Evolutionary conservation across 2,888 invertebrate species (phyloP).

Genomic region (Spodoptera exigua): DNA sequence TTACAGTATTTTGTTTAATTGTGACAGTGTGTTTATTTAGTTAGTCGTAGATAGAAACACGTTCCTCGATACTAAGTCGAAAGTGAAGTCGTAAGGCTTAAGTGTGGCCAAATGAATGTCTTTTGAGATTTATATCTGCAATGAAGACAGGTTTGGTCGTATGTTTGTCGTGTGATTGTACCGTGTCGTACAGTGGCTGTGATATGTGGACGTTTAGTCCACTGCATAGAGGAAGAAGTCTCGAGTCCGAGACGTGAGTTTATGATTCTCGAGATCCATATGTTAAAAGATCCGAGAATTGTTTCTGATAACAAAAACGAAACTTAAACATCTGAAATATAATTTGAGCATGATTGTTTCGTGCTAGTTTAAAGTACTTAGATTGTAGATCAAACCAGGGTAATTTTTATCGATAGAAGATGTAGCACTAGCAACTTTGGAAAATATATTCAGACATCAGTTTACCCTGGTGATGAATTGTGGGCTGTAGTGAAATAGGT

Average conservation of each 20-base stretch:
- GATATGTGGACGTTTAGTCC: slow-evolving; percentile 67
- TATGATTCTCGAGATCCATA: slow-evolving; percentile 70
- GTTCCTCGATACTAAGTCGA: slow-evolving; percentile 55
- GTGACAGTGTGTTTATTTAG: slow-evolving; percentile 56
- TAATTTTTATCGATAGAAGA: neutral
- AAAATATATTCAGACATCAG: neutral
- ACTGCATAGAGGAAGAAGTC: slow-evolving; percentile 54
- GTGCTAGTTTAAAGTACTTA: slow-evolving; percentile 27
- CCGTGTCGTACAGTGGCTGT: slow-evolving; percentile 82
- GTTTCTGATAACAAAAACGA: slow-evolving; percentile 28
- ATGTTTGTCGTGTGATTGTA: slow-evolving; percentile 60
- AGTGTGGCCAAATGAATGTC: slow-evolving; percentile 31
- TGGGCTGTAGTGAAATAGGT: slow-evolving; percentile 14
- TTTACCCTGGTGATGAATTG: slow-evolving; percentile 19
- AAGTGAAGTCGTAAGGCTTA: slow-evolving; percentile 41
- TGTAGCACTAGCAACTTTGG: neutral
- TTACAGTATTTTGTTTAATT: slow-evolving; percentile 75
- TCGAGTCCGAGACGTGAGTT: slow-evolving; percentile 51
- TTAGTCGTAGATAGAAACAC: slow-evolving; percentile 46
- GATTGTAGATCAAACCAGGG: slow-evolving; percentile 22
- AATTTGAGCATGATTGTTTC: no score
- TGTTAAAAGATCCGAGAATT: slow-evolving; percentile 74
- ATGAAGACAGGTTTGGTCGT: slow-evolving; percentile 45
- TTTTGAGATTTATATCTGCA: slow-evolving; percentile 35
- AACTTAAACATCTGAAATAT: neutral